These are phyloP conservation scores for Chloromyia formosa DNA, from an alignment of 2,888 invertebrate species.

Conservation along the genomic window DNA sequence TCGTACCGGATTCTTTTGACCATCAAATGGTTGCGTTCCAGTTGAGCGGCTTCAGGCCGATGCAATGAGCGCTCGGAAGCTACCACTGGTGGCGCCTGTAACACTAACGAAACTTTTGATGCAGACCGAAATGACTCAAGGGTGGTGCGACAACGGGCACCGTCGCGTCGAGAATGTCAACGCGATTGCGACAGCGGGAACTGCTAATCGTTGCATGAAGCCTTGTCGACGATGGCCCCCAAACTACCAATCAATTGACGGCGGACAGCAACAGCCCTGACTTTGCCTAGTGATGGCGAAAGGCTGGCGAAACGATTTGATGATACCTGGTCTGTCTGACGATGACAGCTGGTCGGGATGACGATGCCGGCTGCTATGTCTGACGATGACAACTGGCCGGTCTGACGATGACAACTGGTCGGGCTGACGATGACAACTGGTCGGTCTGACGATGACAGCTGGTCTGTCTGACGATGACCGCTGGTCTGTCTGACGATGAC, in stretches of 20 bases:
- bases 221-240: background rate
- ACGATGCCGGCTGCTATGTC: too few species aligned
- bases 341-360: too few species aligned
- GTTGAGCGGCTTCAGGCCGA: conserved; percentile 93
- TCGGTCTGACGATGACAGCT: too few species aligned
- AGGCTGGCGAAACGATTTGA: too few species aligned
- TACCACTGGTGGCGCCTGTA: conserved; percentile 54
- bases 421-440: too few species aligned
- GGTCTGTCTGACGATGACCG: too few species aligned
- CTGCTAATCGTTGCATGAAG: background rate
- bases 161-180: background rate
- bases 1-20: too few species aligned
- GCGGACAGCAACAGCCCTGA: too few species aligned
- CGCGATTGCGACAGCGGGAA: background rate
- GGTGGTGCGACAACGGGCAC: background rate
- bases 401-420: too few species aligned
- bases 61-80: conserved; percentile 74
- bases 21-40: conserved; percentile 69
- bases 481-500: background rate
- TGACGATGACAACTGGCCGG: too few species aligned
- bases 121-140: background rate
- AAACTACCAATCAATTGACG: background rate
- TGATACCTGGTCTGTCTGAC: too few species aligned
- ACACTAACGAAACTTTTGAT: conserved; percentile 17
- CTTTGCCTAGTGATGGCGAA: background rate